phyloP scores from a whole-genome alignment of 2,888 invertebrate species.

The Cynaeus angustus region DNA sequence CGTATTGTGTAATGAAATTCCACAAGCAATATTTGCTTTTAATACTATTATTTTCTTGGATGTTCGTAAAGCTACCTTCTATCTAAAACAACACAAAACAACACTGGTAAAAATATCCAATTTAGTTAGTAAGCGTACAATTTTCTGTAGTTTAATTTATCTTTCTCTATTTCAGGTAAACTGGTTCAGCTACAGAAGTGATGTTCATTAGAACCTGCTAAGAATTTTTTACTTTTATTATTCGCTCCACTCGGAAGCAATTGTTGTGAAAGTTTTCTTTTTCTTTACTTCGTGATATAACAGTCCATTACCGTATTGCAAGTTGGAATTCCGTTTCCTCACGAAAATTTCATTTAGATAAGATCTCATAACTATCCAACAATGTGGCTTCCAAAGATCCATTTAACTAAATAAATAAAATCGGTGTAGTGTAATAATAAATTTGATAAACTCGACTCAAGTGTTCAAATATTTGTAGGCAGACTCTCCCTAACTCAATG shows the following conservation, averaged over 20 bases:
- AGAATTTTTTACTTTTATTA: constrained; percentile 6
- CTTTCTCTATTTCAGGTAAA: constrained; percentile 31
- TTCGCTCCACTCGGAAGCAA: constrained; percentile 8
- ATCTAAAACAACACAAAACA: no score
- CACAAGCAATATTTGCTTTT: no score
- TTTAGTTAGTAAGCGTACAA: neutral
- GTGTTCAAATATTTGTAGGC: constrained; percentile 61
- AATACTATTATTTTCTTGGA: no score
- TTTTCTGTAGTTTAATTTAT: neutral
- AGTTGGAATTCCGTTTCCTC: neutral
- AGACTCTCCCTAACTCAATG: constrained; percentile 60
- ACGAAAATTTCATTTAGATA: constrained; percentile 29
- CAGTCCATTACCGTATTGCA: no score
- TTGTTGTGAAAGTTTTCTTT: constrained; percentile 25
- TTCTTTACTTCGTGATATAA: neutral
- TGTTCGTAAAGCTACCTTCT: no score
- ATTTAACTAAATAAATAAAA: constrained; percentile 51
- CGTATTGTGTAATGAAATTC: no score
- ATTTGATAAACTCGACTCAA: constrained; percentile 59
- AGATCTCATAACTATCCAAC: constrained; percentile 23
- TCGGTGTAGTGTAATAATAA: constrained; percentile 58
- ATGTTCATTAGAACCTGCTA: constrained; percentile 1
- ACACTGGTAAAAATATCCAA: neutral
- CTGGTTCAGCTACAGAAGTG: constrained; percentile 18
- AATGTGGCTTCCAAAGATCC: constrained; percentile 32